Base-by-base conservation (phyloP, 2,888 invertebrate genomes). In the Xanthia togata region DNA sequence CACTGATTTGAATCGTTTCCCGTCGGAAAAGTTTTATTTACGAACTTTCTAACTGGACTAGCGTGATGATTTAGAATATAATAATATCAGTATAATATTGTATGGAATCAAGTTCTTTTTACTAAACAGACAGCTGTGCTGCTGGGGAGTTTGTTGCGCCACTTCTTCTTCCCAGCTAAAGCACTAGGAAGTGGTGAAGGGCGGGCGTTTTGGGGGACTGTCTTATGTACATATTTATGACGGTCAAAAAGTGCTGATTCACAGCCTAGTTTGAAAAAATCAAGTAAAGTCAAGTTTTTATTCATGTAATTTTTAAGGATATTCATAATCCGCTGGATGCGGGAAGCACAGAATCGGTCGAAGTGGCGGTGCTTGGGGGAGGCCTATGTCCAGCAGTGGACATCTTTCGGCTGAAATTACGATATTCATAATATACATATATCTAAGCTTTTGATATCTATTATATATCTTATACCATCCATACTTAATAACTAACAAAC, bases 1-100 rank as follows among this genome's bases (percentile, higher is more conserved):
- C 4, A 38, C 9, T 73, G 6, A 60, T 31, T 53, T 57, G 17
- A 26, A 63, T 17, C 5, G 4, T 5, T 53, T 70, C 4, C 78
- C 65, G 78, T 79, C 59, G 80, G 78, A 53, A 65, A 71, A 35
- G 2, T 20, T 20, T 26, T 17, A 35, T 0, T 35, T 53, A 47
- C 14, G 0, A 47, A 20, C 35, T n/a, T 44, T 47, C 3, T n/a
- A 26, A 17, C 59, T 6, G 26, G 59, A 57, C 26, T 50, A 50
- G 2, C 8, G 20, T 20, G 50, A 8, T 20, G 17, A 8, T 57
- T 57, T 26, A 14, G 14, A 57, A 14, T 57, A 57, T 26, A 2
- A 3, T 57, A 26, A 2, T 57, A 59, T 55, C 5, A 57, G 26
- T 14, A 26, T 14, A n/a, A 1, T 31, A 59, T 59, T 31, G 17